Conservation (phyloP, 1,140 invertebrate species). For the Drosophila fuyamai region DNA sequence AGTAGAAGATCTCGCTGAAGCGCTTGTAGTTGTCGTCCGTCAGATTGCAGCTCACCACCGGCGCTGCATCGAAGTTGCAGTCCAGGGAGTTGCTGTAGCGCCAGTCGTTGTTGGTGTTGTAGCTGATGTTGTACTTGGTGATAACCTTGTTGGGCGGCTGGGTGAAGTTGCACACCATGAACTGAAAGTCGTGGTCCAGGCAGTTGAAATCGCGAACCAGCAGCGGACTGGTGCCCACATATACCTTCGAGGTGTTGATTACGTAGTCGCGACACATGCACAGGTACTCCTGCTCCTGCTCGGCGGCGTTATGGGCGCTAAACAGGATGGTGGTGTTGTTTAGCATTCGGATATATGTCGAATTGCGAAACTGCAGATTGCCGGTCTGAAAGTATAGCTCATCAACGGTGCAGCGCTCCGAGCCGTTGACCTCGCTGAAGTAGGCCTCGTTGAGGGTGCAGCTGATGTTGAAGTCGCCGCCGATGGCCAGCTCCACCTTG, state of each 20-base stretch:
- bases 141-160: slow-evolving; percentile 57
- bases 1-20: slow-evolving; percentile 49
- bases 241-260: slow-evolving; percentile 49
- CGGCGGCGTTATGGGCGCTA: slow-evolving; percentile 19
- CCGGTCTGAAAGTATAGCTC: slow-evolving; percentile 52
- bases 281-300: slow-evolving; percentile 53
- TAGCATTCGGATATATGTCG: slow-evolving; percentile 22
- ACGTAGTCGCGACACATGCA: slow-evolving; percentile 62
- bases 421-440: slow-evolving; percentile 16
- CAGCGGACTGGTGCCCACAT: slow-evolving; percentile 55
- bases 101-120: slow-evolving; percentile 29
- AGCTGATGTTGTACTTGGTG: slow-evolving; percentile 64
- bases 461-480: slow-evolving; percentile 59
- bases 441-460: slow-evolving; percentile 63
- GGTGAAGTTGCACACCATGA: slow-evolving; percentile 74
- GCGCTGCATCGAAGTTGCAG: slow-evolving; percentile 62
- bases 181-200: slow-evolving; percentile 64
- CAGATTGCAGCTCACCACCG: slow-evolving; percentile 66
- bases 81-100: slow-evolving; percentile 52
- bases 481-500: slow-evolving; percentile 53
- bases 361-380: not conserved
- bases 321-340: slow-evolving; percentile 60
- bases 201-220: slow-evolving; percentile 60
- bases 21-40: slow-evolving; percentile 60
- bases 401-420: slow-evolving; percentile 30